phyloP scores from a whole-genome alignment of 53 echinoderm and acorn worm species.

The Hippasteria phrygiana region DNA sequence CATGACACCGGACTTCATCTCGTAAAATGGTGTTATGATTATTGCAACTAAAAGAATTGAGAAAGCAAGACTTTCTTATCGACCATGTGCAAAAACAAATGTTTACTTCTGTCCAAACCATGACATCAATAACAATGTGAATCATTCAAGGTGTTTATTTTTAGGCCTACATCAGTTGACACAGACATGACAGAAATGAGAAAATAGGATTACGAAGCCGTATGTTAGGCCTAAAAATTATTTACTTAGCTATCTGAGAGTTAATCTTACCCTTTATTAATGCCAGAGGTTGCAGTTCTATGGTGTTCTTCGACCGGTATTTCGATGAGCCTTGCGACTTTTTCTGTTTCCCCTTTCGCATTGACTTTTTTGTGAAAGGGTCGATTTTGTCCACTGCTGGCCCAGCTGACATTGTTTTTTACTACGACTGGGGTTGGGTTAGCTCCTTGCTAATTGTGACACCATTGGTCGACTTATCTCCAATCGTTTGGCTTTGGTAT shows the following conservation, averaged over 20 bases:
- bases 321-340: slow-evolving; percentile 99
- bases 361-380: slow-evolving; percentile 97
- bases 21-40: too few species aligned
- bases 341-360: slow-evolving; percentile 99
- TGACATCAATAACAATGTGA: too few species aligned
- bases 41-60: too few species aligned
- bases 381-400: slow-evolving; percentile 99
- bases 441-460: slow-evolving; percentile 61
- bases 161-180: too few species aligned
- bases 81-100: too few species aligned
- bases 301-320: slow-evolving; percentile 90
- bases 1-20: too few species aligned
- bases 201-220: too few species aligned
- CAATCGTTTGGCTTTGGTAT: slow-evolving; percentile 37
- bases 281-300: slow-evolving; percentile 90
- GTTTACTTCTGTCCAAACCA: too few species aligned
- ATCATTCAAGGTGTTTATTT: too few species aligned
- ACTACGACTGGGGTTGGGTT: slow-evolving; percentile 66
- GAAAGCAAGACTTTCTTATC: too few species aligned
- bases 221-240: too few species aligned
- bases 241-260: not conserved
- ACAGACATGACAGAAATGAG: too few species aligned
- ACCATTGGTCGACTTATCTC: slow-evolving; percentile 50
- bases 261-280: slow-evolving; percentile 90
- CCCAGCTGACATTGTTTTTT: slow-evolving; percentile 94